A percentile compares a stretch with the other conserved stretches of the same genome.
Evolutionary conservation across 2,888 invertebrate genomes (phyloP).

Genomic region (Amiota communis): DNA sequence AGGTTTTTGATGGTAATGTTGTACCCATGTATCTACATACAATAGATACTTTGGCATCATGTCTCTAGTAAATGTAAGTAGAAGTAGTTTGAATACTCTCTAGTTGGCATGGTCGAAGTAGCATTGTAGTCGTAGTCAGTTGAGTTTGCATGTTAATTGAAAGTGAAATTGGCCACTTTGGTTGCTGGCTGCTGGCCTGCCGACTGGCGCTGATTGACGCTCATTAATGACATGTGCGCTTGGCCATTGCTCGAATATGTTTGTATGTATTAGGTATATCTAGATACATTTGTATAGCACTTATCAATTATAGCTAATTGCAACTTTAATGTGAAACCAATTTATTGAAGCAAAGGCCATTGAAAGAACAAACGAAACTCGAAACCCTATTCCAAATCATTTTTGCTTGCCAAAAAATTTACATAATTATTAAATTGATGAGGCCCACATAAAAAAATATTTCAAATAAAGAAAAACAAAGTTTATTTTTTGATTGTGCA

Average conservation of each 20-base stretch:
- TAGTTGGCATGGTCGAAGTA: too few relatives aligned
- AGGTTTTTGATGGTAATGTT: conserved; percentile 64
- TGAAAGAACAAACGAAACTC: too few relatives aligned
- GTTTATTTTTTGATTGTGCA: neutral
- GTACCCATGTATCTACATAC: conserved; percentile 39
- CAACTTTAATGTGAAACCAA: conserved; percentile 13
- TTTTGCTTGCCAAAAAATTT: conserved; percentile 1
- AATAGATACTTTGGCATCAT: neutral
- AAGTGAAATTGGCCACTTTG: conserved; percentile 17
- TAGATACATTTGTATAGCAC: neutral
- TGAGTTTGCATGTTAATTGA: conserved; percentile 1
- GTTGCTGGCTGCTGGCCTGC: neutral
- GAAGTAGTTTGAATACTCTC: too few relatives aligned
- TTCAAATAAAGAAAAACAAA: too few relatives aligned
- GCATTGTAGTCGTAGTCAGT: too few relatives aligned
- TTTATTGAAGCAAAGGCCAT: neutral
- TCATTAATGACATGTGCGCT: neutral
- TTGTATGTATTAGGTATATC: too few relatives aligned
- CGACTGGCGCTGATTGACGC: neutral
- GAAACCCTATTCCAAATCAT: neutral
- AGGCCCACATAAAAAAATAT: too few relatives aligned
- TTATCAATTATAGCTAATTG: conserved; percentile 20
- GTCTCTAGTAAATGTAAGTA: neutral
- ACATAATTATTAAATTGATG: conserved; percentile 23
- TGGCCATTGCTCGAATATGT: neutral